Evolutionary conservation across 2,113 vertebrate genomes (phyloP), one percentile per base, ranked within the genome.

Genomic region (Charadrius vociferus): DNA sequence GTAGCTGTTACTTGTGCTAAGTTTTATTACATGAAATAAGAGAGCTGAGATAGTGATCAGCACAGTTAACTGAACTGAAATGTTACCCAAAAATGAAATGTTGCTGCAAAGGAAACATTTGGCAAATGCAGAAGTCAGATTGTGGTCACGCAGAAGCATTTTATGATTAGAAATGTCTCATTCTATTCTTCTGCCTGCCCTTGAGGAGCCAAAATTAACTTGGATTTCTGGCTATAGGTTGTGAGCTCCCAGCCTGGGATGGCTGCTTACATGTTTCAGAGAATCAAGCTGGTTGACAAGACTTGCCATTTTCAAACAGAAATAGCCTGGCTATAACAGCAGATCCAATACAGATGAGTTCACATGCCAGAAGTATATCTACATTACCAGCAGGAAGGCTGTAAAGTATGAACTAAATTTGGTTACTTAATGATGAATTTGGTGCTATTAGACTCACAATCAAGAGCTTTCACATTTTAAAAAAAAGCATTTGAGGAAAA

Each of bases 1-100:
- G 78, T 90, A 80, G 81, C 81, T 95, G 50, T 80, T 92, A 65
- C 58, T 92, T 55, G 36, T 55, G 59, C 50, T 87, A 90, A 85
- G 93, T 79, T 94, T 89, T 90, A 91, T 93, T 91, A 80, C n/a
- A 88, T 73, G 47, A 93, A 95, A 95, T 81, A 95, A 70, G 93
- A 96, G 49, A 85, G 89, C 81, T 1, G 30, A 94, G 85, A 95
- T 95, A 95, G 45, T 63, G 89, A 96, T 94, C 86, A 79, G 78
- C 45, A 68, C n/a, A 84, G 65, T 81, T 94, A 95, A 85, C 89
- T 70, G 34, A 93, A 92, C 74, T 58, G 75, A 91, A 95, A 95
- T 63, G 68, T 59, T 95, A 91, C 37, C 45, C 81, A 62, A 62
- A 96, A 93, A 94, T 90, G 62, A 95, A 91, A 94, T 23, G 45